Evolutionary conservation across 2,797 vertebrate genomes (phyloP).

Genomic region (Acrossocheilus wenchowensis): DNA sequence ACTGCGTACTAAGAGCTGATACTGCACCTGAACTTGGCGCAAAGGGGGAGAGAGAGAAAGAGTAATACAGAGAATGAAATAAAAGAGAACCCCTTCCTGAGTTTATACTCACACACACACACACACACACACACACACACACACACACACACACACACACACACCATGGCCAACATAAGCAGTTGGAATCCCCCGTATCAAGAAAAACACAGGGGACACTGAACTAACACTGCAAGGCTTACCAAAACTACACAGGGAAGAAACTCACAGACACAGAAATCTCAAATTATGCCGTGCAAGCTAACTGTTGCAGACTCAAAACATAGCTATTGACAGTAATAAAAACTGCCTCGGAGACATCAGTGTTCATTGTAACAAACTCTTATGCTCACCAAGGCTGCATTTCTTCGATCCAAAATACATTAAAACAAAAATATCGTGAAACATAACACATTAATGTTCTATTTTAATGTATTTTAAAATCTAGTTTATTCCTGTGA

Average conservation of each 20-base stretch:
- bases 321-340: neutral
- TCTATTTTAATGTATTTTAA: no score
- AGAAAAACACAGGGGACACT: neutral
- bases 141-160: neutral
- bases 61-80: neutral
- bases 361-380: neutral
- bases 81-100: neutral
- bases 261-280: neutral
- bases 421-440: no score
- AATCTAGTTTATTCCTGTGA: neutral
- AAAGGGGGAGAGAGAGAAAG: slow-evolving; percentile 1
- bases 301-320: neutral
- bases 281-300: no score
- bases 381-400: no score
- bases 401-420: no score
- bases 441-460: no score
- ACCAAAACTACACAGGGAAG: neutral
- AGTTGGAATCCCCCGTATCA: neutral
- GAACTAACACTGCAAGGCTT: neutral
- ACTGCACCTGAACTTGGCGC: neutral
- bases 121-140: neutral
- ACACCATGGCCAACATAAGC: neutral
- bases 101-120: neutral
- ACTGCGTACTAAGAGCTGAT: neutral
- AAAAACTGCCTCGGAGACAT: neutral